Conservation (phyloP, 2,797 vertebrate genomes). For the Eleutherodactylus coqui region DNA sequence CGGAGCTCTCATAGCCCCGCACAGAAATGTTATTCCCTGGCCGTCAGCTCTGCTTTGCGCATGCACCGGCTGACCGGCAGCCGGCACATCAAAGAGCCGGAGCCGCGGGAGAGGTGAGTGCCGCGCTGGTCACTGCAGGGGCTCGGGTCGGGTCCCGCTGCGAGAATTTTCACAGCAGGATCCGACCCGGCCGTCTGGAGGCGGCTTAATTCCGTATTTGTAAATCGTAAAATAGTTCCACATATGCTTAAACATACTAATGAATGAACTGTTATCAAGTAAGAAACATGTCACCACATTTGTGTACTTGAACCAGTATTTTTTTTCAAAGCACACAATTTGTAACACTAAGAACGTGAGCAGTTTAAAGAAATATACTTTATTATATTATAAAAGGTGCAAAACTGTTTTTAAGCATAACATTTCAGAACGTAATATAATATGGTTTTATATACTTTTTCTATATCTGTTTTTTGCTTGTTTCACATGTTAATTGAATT, state of each 20-base stretch:
- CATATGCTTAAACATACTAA: neutral
- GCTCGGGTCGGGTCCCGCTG: too few relatives aligned
- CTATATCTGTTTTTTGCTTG: slow-evolving; percentile 55
- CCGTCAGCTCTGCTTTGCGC: too few relatives aligned
- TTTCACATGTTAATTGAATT: slow-evolving; percentile 59
- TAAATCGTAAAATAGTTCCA: neutral
- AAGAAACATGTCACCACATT: neutral
- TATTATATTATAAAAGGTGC: slow-evolving; percentile 70
- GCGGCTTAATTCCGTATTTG: neutral
- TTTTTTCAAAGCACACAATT: slow-evolving; percentile 31
- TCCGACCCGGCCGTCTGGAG: too few relatives aligned
- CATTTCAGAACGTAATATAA: slow-evolving; percentile 57
- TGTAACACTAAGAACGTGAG: slow-evolving; percentile 61
- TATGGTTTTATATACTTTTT: slow-evolving; percentile 50
- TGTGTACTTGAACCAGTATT: slow-evolving; percentile 14
- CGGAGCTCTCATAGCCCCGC: too few relatives aligned
- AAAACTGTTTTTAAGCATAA: slow-evolving; percentile 65
- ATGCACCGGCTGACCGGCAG: too few relatives aligned
- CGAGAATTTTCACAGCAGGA: too few relatives aligned
- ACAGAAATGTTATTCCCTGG: too few relatives aligned
- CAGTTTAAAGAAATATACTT: slow-evolving; percentile 69
- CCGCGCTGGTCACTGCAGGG: too few relatives aligned
- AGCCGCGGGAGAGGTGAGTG: too few relatives aligned
- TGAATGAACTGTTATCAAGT: neutral
- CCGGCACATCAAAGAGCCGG: too few relatives aligned